These are phyloP conservation scores for Trichomycterus rosablanca DNA, from an alignment of 2,113 vertebrate genomes.

Conservation along the genomic window DNA sequence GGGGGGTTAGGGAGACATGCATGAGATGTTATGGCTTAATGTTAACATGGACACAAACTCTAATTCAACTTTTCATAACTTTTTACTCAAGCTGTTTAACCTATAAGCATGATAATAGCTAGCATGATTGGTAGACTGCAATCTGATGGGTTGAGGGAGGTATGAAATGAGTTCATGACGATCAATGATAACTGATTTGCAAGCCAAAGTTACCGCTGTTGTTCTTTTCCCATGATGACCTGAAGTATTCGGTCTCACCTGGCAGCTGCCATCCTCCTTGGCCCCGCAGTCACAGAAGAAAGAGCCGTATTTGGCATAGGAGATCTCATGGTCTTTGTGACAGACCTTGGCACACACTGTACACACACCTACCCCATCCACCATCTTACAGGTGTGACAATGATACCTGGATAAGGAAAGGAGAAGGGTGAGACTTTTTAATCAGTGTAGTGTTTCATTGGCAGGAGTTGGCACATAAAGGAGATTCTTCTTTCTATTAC, in stretches of 20 bases:
- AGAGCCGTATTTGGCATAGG: slow-evolving; percentile 97
- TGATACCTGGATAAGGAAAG: slow-evolving; percentile 80
- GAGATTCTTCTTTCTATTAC: slow-evolving; percentile 66
- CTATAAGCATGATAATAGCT: background rate
- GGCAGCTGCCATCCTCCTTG: slow-evolving; percentile 97
- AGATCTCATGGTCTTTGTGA: slow-evolving; percentile 99
- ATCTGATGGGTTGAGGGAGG: slow-evolving; percentile 36
- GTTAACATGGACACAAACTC: slow-evolving; percentile 16
- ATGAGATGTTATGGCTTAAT: slow-evolving; percentile 39
- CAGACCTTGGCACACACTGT: slow-evolving; percentile 98
- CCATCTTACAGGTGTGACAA: slow-evolving; percentile 99
- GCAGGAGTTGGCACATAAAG: slow-evolving; percentile 52
- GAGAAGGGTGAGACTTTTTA: slow-evolving; percentile 31
- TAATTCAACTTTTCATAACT: background rate
- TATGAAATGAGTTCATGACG: slow-evolving; percentile 67
- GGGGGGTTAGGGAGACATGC: slow-evolving; percentile 35
- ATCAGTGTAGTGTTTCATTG: slow-evolving; percentile 3
- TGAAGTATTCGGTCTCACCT: slow-evolving; percentile 85
- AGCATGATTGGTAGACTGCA: slow-evolving; percentile 26
- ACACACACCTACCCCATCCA: slow-evolving; percentile 97
- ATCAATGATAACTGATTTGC: slow-evolving; percentile 69
- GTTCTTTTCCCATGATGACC: slow-evolving; percentile 75
- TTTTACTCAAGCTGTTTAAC: background rate
- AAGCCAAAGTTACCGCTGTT: slow-evolving; percentile 78
- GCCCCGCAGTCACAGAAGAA: slow-evolving; percentile 99